Base-by-base conservation (phyloP, 2,797 vertebrate species). In the Lophius americanus region DNA sequence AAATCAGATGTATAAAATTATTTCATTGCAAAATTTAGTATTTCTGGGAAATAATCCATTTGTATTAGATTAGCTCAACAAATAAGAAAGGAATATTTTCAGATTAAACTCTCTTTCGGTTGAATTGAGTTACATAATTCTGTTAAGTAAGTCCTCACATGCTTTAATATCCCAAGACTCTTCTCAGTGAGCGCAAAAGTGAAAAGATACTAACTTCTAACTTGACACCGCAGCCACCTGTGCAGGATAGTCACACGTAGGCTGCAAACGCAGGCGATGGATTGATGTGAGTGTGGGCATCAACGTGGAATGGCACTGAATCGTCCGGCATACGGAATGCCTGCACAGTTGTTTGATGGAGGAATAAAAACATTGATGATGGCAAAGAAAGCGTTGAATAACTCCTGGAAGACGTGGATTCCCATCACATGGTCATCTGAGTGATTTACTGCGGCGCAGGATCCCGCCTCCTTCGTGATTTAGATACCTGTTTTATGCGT, bases 141-240 rank as follows among this genome's bases (percentile, higher is more conserved):
- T 23, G 23, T 23, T 23, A 23, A 23, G 23, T 23, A 23, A 23
- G 23, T 23, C 23, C 23, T 23, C 23, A 23, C 23, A 23, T 23
- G 23, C 23, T 23, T 23, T 23, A 23, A 23, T 23, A 23, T 23
- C 23, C 23, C 23, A 32, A 37, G 32, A 2, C 13, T 71, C 50
- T 72, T 63, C 77, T 57, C 42, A 38, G 41, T 75, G 64, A 69
- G 75, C 64, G 61, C 53, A 74, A 64, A 68, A 67, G 73, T 55
- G 57, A 65, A 44, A 50, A 66, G 51, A 75, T 70, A 63, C 76
- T 70, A 64, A 78, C 64, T 66, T 69, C 73, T 74, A 79, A 88
- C 78, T 52, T 86, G 90, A 89, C 86, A 89, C 86, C 89, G 65
- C 70, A 46, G 58, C 48, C 89, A 92, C 89, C 89, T 92, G 89